phyloP scores from a whole-genome alignment of 2,113 vertebrate species.

The Xyrauchen texanus region DNA sequence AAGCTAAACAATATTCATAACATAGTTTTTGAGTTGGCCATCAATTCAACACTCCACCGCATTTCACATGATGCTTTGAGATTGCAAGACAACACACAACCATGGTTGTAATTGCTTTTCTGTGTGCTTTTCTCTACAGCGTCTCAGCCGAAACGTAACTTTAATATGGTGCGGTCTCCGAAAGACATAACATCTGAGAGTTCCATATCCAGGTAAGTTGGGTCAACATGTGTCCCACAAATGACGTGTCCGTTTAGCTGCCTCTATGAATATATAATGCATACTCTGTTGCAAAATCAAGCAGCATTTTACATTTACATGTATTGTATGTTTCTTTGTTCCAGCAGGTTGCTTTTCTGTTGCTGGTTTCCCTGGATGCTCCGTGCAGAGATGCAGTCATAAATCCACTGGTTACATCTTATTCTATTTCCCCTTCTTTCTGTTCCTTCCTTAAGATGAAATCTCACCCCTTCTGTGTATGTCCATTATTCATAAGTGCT shows the following conservation, averaged over 20 bases:
- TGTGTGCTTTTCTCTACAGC: slow-evolving; percentile 67
- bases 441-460: slow-evolving; percentile 23
- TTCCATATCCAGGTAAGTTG: slow-evolving; percentile 87
- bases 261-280: no score
- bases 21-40: no score
- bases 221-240: neutral
- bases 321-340: slow-evolving; percentile 7
- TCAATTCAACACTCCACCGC: no score
- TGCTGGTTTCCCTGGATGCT: slow-evolving; percentile 97
- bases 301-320: neutral
- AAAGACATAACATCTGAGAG: slow-evolving; percentile 93
- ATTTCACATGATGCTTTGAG: no score
- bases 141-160: slow-evolving; percentile 89
- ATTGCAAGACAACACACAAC: no score
- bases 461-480: slow-evolving; percentile 34
- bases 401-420: slow-evolving; percentile 61
- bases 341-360: slow-evolving; percentile 88
- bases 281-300: no score
- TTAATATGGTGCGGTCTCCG: slow-evolving; percentile 85
- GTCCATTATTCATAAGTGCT: slow-evolving; percentile 47
- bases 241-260: no score
- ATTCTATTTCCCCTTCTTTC: slow-evolving; percentile 53
- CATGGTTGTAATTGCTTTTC: no score
- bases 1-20: no score
- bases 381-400: slow-evolving; percentile 91